phyloP scores from a whole-genome alignment of 2,888 invertebrate species.

The Netelia fuscicornis region DNA sequence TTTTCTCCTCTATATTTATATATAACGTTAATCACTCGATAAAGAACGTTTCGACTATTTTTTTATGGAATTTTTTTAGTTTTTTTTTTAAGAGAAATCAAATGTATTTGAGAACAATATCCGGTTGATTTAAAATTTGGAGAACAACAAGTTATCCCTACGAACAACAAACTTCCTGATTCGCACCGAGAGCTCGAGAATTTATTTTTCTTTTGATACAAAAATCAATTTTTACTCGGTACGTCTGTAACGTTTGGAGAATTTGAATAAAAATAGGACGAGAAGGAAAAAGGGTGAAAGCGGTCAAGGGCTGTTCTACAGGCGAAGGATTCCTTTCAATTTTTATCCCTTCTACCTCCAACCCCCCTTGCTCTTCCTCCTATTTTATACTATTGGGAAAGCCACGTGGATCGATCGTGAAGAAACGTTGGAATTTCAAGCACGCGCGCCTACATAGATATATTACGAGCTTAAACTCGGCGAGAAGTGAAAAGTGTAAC shows the following conservation, averaged over 20 bases:
- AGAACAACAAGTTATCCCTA: background rate
- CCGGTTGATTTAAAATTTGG: background rate
- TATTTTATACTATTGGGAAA: background rate
- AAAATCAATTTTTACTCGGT: background rate
- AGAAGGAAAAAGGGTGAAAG: conserved; percentile 27
- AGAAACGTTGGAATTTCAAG: conserved; percentile 19
- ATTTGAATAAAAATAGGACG: conserved; percentile 27
- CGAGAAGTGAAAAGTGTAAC: conserved; percentile 44
- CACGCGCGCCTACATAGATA: background rate
- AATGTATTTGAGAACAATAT: background rate
- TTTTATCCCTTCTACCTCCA: conserved; percentile 55
- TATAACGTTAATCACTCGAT: background rate
- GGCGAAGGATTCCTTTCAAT: conserved; percentile 63
- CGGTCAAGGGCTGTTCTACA: conserved; percentile 33
- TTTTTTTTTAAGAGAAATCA: background rate
- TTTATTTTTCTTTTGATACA: background rate
- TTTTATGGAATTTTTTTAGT: conserved; percentile 10
- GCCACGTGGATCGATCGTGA: conserved; percentile 20
- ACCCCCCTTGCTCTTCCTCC: background rate
- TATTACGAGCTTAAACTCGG: conserved; percentile 4
- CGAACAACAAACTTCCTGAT: no score
- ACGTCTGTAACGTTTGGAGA: background rate
- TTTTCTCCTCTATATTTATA: background rate
- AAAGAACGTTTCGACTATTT: conserved; percentile 8
- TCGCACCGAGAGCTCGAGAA: background rate